Conservation (phyloP, 2,888 invertebrate species). For the Chymomyza amoena region DNA sequence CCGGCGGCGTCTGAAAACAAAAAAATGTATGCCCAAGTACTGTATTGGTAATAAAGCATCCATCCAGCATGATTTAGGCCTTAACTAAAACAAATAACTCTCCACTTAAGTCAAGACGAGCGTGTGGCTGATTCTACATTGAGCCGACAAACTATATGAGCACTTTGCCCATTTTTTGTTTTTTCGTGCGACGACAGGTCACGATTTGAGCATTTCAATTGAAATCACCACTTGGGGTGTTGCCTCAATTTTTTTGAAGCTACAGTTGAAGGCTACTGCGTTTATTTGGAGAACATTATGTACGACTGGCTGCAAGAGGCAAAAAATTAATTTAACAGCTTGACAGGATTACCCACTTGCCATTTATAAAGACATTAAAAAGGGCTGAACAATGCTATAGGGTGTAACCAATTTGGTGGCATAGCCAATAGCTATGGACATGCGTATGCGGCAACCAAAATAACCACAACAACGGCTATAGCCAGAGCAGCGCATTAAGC, state of each 20-base stretch:
- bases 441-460: conserved; percentile 24
- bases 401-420: conserved; percentile 35
- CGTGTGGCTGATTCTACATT: neutral
- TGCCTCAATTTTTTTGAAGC: neutral
- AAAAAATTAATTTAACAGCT: conserved; percentile 69
- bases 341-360: conserved; percentile 60
- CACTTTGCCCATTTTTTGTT: neutral
- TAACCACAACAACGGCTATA: conserved; percentile 29
- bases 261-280: conserved; percentile 19
- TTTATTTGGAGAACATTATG: conserved; percentile 44
- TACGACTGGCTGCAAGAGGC: conserved; percentile 23
- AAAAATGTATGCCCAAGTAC: conserved; percentile 29
- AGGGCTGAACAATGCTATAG: conserved; percentile 12
- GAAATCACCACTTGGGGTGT: conserved; percentile 10
- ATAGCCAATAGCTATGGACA: conserved; percentile 27
- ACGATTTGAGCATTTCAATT: conserved; percentile 54
- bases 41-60: conserved; percentile 29
- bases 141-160: neutral
- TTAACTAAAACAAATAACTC: conserved; percentile 16
- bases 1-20: conserved; percentile 17
- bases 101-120: conserved; percentile 5
- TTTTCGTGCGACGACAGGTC: conserved; percentile 28
- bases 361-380: conserved; percentile 21
- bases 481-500: neutral
- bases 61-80: neutral